Percentiles rank a stretch among this genome's conserved stretches.
Conservation (phyloP, 2,113 vertebrate genomes). For the Gallinago paraguaiae region DNA sequence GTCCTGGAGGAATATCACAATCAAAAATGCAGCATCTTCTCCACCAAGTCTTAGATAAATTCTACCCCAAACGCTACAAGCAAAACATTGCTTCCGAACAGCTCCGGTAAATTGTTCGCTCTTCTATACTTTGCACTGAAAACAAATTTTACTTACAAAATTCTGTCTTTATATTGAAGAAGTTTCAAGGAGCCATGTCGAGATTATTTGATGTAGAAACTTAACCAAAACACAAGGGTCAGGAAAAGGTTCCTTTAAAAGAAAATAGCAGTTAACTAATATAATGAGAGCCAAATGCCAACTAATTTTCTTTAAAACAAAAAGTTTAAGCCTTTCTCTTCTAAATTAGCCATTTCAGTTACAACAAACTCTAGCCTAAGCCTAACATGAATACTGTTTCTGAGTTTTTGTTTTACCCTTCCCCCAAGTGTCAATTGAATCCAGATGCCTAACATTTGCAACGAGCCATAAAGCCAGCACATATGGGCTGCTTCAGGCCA, state of each 20-base stretch:
- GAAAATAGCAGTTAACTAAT: not conserved
- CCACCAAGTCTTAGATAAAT: constrained; percentile 85
- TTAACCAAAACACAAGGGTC: not conserved
- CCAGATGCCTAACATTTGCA: not conserved
- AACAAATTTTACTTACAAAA: not conserved
- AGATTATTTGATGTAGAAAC: not conserved
- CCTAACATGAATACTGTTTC: not conserved
- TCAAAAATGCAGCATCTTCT: constrained; percentile 84
- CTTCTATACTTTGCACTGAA: not conserved
- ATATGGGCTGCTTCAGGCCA: not conserved
- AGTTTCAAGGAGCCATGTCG: not conserved
- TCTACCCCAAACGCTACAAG: constrained; percentile 88
- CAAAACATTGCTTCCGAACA: constrained; percentile 80
- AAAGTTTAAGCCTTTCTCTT: not conserved
- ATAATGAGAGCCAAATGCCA: not conserved
- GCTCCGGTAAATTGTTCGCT: constrained; percentile 76
- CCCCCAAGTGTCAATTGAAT: not conserved
- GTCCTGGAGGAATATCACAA: constrained; percentile 73
- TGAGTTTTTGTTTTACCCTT: not conserved
- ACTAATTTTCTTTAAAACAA: not conserved
- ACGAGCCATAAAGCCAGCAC: not conserved
- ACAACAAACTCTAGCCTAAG: not conserved
- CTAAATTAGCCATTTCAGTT: not conserved
- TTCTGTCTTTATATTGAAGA: not conserved
- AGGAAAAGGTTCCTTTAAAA: not conserved